Evolutionary conservation across 2,888 invertebrate genomes (phyloP), one percentile per base, ranked within the genome.

Genomic region (Stenolophus ochropezus): DNA sequence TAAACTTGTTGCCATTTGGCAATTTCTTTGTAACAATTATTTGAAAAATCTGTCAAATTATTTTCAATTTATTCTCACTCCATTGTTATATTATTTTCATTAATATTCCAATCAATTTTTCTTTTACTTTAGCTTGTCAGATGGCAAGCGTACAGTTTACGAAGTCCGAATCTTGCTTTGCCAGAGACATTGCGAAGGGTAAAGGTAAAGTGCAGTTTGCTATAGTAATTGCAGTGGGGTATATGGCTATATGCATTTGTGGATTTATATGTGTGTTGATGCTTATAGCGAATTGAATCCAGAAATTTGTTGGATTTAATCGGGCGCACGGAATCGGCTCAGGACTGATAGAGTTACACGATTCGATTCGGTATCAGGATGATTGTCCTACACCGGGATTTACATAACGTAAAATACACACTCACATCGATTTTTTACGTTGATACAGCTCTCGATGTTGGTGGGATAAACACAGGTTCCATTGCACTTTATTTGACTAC

Each of bases 291-390:
- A 65, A 78, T 78, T 78, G 61, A 65, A 78, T 65, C 49, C 23
- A 61, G 78, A 78, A 58, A 78, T 78, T 78, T 65, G 49, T 58
- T 61, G 47, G 61, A 51, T 78, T 61, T 65, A 78, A 78, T 78
- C 78, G 78, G 61, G 49, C 65, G 49, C 21, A 78, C 49, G 33
- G 11, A 76, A 76, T 76, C 78, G 65, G 61, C 78, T 78, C 49
- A 78, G 47, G 47, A 16, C 65, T 65, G 78, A 78, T 78, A 47
- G 76, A 75, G 75, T 56, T 75, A 75, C 75, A 75, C 56, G 75
- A 56, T 75, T 69, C 33, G 33, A 69, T 33, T 33, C 33, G 23
- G 33, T 69, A 69, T 69, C 65, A 33, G 33, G 27, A 69, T 69
- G 33, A 33, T 69, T 33, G 65, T 69, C 33, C 65, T 18, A 18